Conservation (phyloP, 2,113 vertebrate genomes). For the Myxocyprinus asiaticus region DNA sequence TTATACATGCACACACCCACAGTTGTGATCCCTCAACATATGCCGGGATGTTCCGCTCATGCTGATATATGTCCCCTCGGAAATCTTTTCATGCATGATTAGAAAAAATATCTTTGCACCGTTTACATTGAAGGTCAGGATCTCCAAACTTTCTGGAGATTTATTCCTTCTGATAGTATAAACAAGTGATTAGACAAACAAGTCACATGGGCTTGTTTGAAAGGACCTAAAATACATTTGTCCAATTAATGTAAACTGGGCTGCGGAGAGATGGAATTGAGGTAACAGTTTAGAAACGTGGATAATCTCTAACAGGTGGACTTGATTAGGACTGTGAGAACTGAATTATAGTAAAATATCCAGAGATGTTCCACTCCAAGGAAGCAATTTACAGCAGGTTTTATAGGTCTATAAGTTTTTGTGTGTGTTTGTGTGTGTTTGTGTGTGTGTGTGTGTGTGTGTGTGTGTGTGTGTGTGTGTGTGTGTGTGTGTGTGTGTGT, state of each 20-base stretch:
- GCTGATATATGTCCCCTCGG: slow-evolving; percentile 25
- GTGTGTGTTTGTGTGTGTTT: background rate
- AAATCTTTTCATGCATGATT: slow-evolving; percentile 40
- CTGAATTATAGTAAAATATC: slow-evolving; percentile 27
- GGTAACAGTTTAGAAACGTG: slow-evolving; percentile 32
- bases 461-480: no score
- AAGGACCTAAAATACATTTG: slow-evolving; percentile 34
- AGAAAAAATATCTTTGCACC: slow-evolving; percentile 21
- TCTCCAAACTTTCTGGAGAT: slow-evolving; percentile 34
- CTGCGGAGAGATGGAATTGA: slow-evolving; percentile 7
- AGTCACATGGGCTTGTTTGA: slow-evolving; percentile 39
- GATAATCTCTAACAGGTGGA: slow-evolving; percentile 44
- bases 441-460: no score
- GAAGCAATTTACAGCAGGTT: slow-evolving; percentile 16
- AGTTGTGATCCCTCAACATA: slow-evolving; percentile 21
- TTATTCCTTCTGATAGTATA: slow-evolving; percentile 38
- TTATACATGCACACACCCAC: slow-evolving; percentile 25
- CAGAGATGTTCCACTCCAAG: slow-evolving; percentile 35
- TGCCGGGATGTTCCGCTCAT: slow-evolving; percentile 37
- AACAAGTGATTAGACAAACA: slow-evolving; percentile 33
- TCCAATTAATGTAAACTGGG: slow-evolving; percentile 39
- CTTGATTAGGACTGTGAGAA: slow-evolving; percentile 35
- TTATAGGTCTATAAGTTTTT: background rate
- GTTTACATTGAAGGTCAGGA: slow-evolving; percentile 37
- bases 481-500: no score